Evolutionary conservation across 2,113 vertebrate genomes (phyloP).

Genomic region (Tupaia tana): DNA sequence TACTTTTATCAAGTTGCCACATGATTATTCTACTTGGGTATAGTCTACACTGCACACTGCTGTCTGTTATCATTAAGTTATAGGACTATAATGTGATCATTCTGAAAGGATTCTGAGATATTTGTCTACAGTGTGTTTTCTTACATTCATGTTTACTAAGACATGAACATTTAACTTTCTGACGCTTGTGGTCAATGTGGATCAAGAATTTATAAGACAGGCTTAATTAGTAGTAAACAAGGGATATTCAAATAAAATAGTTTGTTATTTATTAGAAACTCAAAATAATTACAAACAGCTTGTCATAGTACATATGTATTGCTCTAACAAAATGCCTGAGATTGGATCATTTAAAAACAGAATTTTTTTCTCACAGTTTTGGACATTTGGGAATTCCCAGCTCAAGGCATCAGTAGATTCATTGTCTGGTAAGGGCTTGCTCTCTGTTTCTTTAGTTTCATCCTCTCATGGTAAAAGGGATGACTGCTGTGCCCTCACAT

Average conservation of each 20-base stretch:
- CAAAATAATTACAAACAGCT: constrained; percentile 63
- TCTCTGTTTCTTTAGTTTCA: too few species aligned
- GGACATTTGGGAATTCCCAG: too few species aligned
- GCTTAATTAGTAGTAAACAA: background rate
- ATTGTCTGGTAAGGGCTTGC: too few species aligned
- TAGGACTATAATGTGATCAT: background rate
- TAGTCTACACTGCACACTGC: background rate
- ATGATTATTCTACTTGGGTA: background rate
- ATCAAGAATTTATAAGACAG: background rate
- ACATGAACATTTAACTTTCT: background rate
- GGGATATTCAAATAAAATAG: background rate
- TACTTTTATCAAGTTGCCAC: background rate
- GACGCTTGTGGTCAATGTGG: background rate
- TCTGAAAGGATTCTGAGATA: constrained; percentile 7
- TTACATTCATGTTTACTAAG: constrained; percentile 1
- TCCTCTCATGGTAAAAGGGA: background rate
- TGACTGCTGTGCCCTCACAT: background rate
- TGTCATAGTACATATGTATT: background rate
- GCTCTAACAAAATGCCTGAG: too few species aligned
- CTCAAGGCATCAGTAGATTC: too few species aligned
- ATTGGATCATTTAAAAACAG: too few species aligned
- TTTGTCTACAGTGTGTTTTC: background rate
- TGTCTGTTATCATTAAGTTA: background rate
- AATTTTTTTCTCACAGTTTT: too few species aligned
- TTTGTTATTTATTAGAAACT: constrained; percentile 62